Evolutionary conservation across 2,888 invertebrate genomes (phyloP).

Genomic region (Patella pellucida): DNA sequence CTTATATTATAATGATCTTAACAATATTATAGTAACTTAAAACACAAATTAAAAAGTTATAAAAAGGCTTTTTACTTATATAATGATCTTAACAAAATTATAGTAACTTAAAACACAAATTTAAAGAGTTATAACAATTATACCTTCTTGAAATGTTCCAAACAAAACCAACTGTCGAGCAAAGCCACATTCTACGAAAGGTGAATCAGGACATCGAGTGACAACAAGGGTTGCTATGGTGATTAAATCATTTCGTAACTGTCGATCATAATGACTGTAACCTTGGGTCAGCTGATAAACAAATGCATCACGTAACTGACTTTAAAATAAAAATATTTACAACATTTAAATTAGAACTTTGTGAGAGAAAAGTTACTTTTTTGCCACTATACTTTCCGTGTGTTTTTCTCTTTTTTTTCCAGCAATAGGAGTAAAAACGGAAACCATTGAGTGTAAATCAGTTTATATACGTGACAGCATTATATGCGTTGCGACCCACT

Average conservation of each 20-base stretch:
- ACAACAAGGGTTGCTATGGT: conserved; percentile 66
- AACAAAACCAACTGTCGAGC: conserved; percentile 69
- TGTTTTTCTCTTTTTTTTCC: too few species aligned
- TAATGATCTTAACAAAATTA: neutral
- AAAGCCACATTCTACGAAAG: conserved; percentile 71
- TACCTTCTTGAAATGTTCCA: conserved; percentile 71
- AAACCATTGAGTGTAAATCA: too few species aligned
- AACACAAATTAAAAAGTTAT: too few species aligned
- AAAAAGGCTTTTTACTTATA: too few species aligned
- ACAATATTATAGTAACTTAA: too few species aligned
- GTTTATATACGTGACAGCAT: too few species aligned
- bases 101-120: neutral
- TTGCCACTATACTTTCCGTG: too few species aligned
- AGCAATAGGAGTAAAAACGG: too few species aligned
- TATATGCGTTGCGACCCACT: too few species aligned
- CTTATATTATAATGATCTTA: too few species aligned
- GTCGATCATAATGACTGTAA: conserved; percentile 69
- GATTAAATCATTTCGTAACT: conserved; percentile 70
- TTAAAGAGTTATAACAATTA: neutral
- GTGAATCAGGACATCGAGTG: conserved; percentile 56
- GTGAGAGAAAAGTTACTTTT: too few species aligned
- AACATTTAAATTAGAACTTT: too few species aligned
- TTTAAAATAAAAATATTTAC: conserved; percentile 37
- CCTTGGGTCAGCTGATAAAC: conserved; percentile 69
- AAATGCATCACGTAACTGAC: conserved; percentile 69